Conservation (phyloP, 2,888 invertebrate species). For the Lepetodrilus schrolli region DNA sequence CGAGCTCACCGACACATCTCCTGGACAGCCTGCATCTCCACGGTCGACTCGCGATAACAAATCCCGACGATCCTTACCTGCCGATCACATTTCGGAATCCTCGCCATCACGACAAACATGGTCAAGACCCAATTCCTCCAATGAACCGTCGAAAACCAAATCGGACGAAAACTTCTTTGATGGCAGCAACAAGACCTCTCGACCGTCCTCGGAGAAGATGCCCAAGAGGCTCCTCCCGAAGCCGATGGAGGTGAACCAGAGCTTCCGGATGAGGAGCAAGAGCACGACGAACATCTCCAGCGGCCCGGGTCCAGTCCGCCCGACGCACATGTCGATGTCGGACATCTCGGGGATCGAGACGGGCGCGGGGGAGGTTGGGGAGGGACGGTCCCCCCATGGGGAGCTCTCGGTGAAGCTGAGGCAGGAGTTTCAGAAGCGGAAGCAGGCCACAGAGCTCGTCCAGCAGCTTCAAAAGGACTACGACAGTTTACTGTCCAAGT, state of each 20-base stretch:
- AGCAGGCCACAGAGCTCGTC: conserved; percentile 68
- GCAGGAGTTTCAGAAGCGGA: conserved; percentile 64
- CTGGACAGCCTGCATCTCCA: background rate
- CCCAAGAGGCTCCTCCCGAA: conserved; percentile 62
- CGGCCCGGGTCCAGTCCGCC: conserved; percentile 58
- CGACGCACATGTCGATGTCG: conserved; percentile 60
- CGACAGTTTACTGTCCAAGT: conserved; percentile 72
- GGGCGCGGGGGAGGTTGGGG: background rate
- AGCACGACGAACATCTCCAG: conserved; percentile 56
- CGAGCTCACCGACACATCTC: background rate
- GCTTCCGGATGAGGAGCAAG: conserved; percentile 63
- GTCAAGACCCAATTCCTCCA: conserved; percentile 36
- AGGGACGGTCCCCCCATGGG: conserved; percentile 52
- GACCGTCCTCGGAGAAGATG: conserved; percentile 44
- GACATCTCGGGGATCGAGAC: conserved; percentile 52
- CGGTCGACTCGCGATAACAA: conserved; percentile 15
- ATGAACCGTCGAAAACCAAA: conserved; percentile 51
- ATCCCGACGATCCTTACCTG: conserved; percentile 36
- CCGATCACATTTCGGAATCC: conserved; percentile 34
- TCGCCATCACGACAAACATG: conserved; percentile 28
- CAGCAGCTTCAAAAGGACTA: conserved; percentile 72
- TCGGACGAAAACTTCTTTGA: conserved; percentile 65
- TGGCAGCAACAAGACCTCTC: conserved; percentile 38
- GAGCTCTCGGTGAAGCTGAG: conserved; percentile 61
- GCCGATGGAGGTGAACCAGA: conserved; percentile 52